Percentiles rank a stretch among this genome's conserved stretches.
Evolutionary conservation across 2,797 vertebrate species (phyloP).

Genomic region (Leuciscus waleckii): DNA sequence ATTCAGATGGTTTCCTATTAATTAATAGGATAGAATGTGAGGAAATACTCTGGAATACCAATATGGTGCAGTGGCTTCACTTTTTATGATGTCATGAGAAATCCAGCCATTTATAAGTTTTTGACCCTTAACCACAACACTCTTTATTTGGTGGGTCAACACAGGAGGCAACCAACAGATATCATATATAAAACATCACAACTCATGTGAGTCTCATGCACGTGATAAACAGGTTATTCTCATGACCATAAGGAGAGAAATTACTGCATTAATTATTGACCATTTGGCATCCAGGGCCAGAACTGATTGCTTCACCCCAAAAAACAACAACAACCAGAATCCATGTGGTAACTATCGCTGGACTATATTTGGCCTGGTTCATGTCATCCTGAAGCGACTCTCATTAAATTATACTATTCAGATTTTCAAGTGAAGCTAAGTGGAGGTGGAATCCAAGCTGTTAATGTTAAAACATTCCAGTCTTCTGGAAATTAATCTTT

Average conservation of each 20-base stretch:
- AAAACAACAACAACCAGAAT: neutral
- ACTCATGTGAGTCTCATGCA: neutral
- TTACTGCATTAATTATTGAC: neutral
- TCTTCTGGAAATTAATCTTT: slow-evolving; percentile 53
- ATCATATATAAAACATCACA: neutral
- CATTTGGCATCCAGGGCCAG: neutral
- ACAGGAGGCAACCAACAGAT: neutral
- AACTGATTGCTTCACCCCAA: neutral
- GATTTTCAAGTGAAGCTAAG: slow-evolving; percentile 49
- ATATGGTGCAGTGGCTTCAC: neutral
- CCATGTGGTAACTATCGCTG: neutral
- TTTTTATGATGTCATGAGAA: too few relatives aligned
- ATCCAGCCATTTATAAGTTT: too few relatives aligned
- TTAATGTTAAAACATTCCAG: slow-evolving; percentile 51
- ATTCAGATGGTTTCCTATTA: neutral
- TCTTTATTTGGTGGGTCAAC: neutral
- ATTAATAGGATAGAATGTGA: neutral
- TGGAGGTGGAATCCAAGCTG: slow-evolving; percentile 39
- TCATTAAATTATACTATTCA: slow-evolving; percentile 50
- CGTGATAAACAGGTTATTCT: neutral
- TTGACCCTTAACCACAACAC: neutral
- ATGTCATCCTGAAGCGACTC: slow-evolving; percentile 16
- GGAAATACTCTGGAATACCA: neutral
- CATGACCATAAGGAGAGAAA: neutral
- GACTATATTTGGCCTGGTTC: slow-evolving; percentile 38